Base-by-base conservation (phyloP, 2,888 invertebrate genomes). In the Abscondita cerata region DNA sequence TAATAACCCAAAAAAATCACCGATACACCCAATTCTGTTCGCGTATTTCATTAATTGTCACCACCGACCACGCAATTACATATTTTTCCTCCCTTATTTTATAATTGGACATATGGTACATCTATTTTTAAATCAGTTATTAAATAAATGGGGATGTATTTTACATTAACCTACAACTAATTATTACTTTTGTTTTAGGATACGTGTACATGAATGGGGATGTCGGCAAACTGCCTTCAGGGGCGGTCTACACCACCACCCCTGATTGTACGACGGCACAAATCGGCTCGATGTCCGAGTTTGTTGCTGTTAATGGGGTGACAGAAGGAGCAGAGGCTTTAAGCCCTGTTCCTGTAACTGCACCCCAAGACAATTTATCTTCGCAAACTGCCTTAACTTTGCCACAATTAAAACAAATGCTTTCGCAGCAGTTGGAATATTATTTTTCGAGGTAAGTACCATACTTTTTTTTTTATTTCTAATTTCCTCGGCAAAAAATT, bases 171-270 rank as follows among this genome's bases (percentile, higher is more conserved):
- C 2, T 47, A n/a, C 5, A n/a, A 11, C 12, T 19, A 20, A 12
- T 47, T 47, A 47, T 18, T 20, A 15, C 2, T 72, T 70, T 66
- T 67, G 73, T 77, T 78, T 41, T 77, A 87, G 90, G 89, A 81
- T 87, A 87, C 85, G 88, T 88, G 84, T 90, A 88, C 86, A 90
- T 91, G 90, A 91, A 90, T 88, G 90, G 90, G 86, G 90, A 90
- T 85, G 86, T 89, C 83, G 88, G 87, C 81, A 89, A 89, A 84
- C 85, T 87, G 84, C 87, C 87, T 82, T 85, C 87, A 82, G 87
- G 86, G 85, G 86, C 86, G 83, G 86, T 86, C 78, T 88, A 85
- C 81, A 81, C 85, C 80, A 84, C 86, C 84, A 86, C 87, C 85
- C 86, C 88, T 85, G 88, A 89, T 80, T 81, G 44, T 44, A 44